Evolutionary conservation across 2,797 vertebrate species (phyloP).

Genomic region (Malacoctenus gilli): DNA sequence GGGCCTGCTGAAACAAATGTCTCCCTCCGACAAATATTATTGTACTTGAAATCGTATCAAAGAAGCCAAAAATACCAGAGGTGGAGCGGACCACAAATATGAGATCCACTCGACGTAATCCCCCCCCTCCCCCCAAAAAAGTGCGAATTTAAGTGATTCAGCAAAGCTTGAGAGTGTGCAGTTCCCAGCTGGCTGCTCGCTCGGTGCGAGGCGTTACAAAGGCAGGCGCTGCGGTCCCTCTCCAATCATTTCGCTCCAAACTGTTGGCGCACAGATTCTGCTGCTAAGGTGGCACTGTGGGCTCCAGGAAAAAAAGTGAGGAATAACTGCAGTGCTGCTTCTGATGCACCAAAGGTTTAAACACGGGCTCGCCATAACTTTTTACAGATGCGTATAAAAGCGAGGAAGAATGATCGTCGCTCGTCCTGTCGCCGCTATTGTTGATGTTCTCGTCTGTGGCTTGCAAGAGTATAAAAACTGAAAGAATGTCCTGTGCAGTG

Average conservation of each 20-base stretch:
- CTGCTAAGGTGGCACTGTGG: conserved; percentile 16
- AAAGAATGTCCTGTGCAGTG: neutral
- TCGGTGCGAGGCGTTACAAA: conserved; percentile 13
- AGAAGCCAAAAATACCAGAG: conserved; percentile 4
- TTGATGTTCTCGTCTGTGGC: neutral
- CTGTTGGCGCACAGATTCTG: conserved; percentile 15
- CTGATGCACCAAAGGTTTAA: conserved; percentile 31
- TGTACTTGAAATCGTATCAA: conserved; percentile 14
- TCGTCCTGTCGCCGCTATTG: conserved; percentile 14
- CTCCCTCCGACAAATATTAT: neutral
- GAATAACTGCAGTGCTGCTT: conserved; percentile 37
- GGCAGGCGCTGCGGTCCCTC: conserved; percentile 32
- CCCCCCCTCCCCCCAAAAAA: too few species aligned
- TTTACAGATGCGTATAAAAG: conserved; percentile 24
- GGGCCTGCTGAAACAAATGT: neutral
- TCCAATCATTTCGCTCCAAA: conserved; percentile 47
- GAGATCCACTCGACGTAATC: conserved; percentile 14
- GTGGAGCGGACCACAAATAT: conserved; percentile 1
- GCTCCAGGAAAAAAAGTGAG: conserved; percentile 36
- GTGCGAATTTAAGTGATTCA: conserved; percentile 16
- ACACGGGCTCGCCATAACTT: conserved; percentile 17
- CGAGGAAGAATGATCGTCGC: conserved; percentile 4
- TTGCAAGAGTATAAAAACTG: conserved; percentile 9
- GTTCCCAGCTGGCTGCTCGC: conserved; percentile 30
- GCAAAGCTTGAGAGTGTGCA: conserved; percentile 21